Percentiles rank a stretch among this genome's conserved stretches.
phyloP scores from a whole-genome alignment of 2,797 vertebrate species.

The Carduelis carduelis region DNA sequence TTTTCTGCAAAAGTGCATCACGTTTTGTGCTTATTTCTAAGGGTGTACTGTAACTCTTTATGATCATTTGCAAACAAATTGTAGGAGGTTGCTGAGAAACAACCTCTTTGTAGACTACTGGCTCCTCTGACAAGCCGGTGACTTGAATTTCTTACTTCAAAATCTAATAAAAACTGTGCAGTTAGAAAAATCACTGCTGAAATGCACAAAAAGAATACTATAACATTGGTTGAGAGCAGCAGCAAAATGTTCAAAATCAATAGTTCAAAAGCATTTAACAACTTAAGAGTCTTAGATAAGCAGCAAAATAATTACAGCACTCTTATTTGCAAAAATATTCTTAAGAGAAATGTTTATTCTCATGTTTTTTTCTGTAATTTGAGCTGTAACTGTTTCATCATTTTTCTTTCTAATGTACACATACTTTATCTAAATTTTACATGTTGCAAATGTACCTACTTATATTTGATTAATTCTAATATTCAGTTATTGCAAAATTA shows the following conservation, averaged over 20 bases:
- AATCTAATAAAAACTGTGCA: not conserved
- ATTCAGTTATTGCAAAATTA: not conserved
- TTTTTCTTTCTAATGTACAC: not conserved
- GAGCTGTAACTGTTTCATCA: not conserved
- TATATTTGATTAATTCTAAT: not conserved
- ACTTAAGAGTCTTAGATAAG: not conserved
- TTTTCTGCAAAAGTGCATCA: not conserved
- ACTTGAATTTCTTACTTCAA: not conserved
- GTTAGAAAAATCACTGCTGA: not conserved
- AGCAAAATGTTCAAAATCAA: not conserved
- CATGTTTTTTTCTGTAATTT: not conserved
- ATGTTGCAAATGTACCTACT: not conserved
- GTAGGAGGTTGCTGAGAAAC: not conserved
- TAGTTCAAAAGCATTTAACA: not conserved
- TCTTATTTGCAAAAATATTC: not conserved
- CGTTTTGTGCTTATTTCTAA: fast-evolving
- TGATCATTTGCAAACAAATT: not conserved
- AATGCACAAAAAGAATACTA: not conserved
- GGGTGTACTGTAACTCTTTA: not conserved
- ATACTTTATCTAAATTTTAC: not conserved
- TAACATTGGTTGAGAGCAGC: not conserved
- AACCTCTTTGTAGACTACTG: not conserved
- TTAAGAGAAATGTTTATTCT: not conserved
- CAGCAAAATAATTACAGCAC: not conserved
- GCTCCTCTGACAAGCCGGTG: not conserved